phyloP scores from a whole-genome alignment of 2,888 invertebrate genomes.

The Gerris lacustris region DNA sequence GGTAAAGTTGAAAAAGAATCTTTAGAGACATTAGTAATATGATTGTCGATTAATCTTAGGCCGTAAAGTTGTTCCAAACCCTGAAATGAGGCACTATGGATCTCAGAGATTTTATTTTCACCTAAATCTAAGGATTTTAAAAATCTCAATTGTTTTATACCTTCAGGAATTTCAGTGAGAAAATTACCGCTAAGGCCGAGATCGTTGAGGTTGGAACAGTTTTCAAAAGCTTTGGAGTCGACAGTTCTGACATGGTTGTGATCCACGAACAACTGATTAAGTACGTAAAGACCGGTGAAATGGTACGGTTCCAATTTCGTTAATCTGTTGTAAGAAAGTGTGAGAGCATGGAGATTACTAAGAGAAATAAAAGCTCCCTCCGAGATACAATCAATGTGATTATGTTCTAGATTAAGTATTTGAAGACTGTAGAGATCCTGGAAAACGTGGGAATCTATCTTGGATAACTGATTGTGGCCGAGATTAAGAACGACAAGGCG shows the following conservation, averaged over 20 bases:
- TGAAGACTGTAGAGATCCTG: conserved; percentile 76
- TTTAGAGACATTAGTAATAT: conserved; percentile 67
- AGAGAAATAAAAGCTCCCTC: conserved; percentile 76
- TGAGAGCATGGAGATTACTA: conserved; percentile 78
- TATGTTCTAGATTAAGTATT: conserved; percentile 72
- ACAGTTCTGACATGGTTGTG: conserved; percentile 69
- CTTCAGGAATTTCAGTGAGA: conserved; percentile 65
- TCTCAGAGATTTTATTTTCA: conserved; percentile 74
- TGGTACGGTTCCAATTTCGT: conserved; percentile 66
- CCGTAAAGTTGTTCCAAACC: conserved; percentile 78
- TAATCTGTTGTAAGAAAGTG: conserved; percentile 74
- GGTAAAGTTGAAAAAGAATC: conserved; percentile 80
- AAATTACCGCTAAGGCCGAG: conserved; percentile 79
- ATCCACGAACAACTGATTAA: conserved; percentile 71
- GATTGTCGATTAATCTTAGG: conserved; percentile 77
- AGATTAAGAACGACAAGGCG: conserved; percentile 72
- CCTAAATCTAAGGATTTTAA: conserved; percentile 81
- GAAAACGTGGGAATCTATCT: conserved; percentile 71
- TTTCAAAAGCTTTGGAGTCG: conserved; percentile 68
- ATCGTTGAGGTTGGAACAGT: conserved; percentile 77
- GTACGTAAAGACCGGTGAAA: conserved; percentile 70
- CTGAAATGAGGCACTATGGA: conserved; percentile 72
- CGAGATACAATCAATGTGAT: conserved; percentile 74
- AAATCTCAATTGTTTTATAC: conserved; percentile 64
- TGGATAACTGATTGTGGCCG: conserved; percentile 68